A percentile compares a stretch with the other conserved stretches of the same genome.
phyloP scores from a whole-genome alignment of 2,888 invertebrate genomes.

The Sclerodermus sp. region DNA sequence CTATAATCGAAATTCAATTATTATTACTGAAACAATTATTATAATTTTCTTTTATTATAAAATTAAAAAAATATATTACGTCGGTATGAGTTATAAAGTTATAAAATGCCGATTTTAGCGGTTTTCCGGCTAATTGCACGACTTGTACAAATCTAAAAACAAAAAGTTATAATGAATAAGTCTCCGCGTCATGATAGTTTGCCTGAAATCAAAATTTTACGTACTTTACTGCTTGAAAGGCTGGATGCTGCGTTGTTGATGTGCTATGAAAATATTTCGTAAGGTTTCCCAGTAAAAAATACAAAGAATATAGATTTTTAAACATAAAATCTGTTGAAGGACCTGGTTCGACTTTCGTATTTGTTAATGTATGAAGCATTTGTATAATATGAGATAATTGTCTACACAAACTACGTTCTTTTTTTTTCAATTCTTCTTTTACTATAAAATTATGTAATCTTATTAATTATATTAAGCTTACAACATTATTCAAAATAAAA shows the following conservation, averaged over 20 bases:
- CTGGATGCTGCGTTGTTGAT: constrained; percentile 58
- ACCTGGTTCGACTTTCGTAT: constrained; percentile 61
- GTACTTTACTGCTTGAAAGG: constrained; percentile 61
- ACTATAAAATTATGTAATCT: constrained; percentile 34
- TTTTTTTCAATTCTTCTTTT: constrained; percentile 58
- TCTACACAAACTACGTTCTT: constrained; percentile 64
- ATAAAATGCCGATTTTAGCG: constrained; percentile 62
- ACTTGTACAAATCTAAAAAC: constrained; percentile 38
- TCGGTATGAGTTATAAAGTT: constrained; percentile 65
- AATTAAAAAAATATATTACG: constrained; percentile 41
- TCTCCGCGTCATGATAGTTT: not conserved
- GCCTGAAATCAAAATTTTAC: constrained; percentile 27
- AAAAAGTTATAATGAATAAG: not conserved
- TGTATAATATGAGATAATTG: constrained; percentile 63
- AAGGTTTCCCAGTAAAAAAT: constrained; percentile 61
- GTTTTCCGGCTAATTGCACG: constrained; percentile 63
- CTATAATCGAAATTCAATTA: constrained; percentile 14
- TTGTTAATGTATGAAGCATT: constrained; percentile 60
- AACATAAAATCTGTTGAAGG: constrained; percentile 62
- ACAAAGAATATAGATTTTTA: constrained; percentile 62
- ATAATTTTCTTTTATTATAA: not conserved
- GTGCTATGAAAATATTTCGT: constrained; percentile 64
- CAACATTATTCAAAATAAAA: not conserved
- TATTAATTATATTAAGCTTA: too few relatives aligned
- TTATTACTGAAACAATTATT: not conserved